A percentile compares a stretch with the other conserved stretches of the same genome.
phyloP scores from a whole-genome alignment of 2,888 invertebrate genomes.

The Xanthia icteritia region DNA sequence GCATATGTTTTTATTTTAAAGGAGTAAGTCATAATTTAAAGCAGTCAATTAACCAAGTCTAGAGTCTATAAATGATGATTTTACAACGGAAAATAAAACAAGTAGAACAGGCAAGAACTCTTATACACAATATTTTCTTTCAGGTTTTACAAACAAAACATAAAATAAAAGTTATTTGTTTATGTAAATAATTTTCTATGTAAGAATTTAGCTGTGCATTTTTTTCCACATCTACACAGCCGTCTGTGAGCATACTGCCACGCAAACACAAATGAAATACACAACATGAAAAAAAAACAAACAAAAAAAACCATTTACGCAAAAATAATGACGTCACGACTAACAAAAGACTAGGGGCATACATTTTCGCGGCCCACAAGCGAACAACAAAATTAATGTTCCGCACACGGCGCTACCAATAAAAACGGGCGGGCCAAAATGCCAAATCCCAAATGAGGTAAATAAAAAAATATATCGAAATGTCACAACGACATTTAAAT shows the following conservation, averaged over 20 bases:
- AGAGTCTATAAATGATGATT: not conserved
- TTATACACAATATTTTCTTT: not conserved
- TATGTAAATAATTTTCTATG: not conserved
- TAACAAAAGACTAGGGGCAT: slow-evolving; percentile 74
- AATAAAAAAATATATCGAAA: slow-evolving; percentile 85
- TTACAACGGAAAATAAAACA: not conserved
- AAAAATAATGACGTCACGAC: slow-evolving; percentile 62
- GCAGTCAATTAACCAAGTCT: not conserved
- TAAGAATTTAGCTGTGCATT: not conserved
- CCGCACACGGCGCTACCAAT: slow-evolving; percentile 85
- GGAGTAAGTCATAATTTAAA: not conserved
- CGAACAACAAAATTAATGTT: slow-evolving; percentile 87
- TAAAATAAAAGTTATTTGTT: not conserved
- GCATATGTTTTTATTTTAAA: not conserved
- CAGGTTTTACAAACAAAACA: not conserved
- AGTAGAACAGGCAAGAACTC: no score
- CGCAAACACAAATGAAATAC: not conserved
- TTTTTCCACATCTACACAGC: not conserved
- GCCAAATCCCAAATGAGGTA: slow-evolving; percentile 89
- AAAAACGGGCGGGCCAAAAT: slow-evolving; percentile 85
- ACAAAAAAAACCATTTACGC: slow-evolving; percentile 54
- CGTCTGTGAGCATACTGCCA: not conserved
- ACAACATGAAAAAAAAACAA: no score
- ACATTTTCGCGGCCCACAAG: slow-evolving; percentile 69
- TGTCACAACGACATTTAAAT: slow-evolving; percentile 84